These are phyloP conservation scores for human (Homo sapiens) DNA, from an alignment of 2,113 vertebrate genomes.

Conservation along the genomic window GRCh38 chr9:80833501-80834000, in stretches of 20 bases:
- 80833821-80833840: conserved; percentile 34
- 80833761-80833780: neutral
- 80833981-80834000: neutral
- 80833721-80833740: conserved; percentile 19
- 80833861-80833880: conserved; percentile 13
- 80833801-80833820: neutral
- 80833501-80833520: neutral
- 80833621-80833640: neutral
- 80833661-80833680: neutral
- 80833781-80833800: neutral
- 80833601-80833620: neutral
- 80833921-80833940: neutral
- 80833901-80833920: neutral
- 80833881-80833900: neutral
- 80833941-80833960: neutral
- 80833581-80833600: neutral
- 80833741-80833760: neutral
- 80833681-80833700: neutral
- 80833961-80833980: neutral
- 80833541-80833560: neutral
- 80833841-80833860: neutral
- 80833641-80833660: neutral
- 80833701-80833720: neutral
- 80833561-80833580: neutral
- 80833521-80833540: neutral